These are phyloP conservation scores for Diaphora mendica DNA, from an alignment of 2,888 invertebrate species.

Conservation along the genomic window DNA sequence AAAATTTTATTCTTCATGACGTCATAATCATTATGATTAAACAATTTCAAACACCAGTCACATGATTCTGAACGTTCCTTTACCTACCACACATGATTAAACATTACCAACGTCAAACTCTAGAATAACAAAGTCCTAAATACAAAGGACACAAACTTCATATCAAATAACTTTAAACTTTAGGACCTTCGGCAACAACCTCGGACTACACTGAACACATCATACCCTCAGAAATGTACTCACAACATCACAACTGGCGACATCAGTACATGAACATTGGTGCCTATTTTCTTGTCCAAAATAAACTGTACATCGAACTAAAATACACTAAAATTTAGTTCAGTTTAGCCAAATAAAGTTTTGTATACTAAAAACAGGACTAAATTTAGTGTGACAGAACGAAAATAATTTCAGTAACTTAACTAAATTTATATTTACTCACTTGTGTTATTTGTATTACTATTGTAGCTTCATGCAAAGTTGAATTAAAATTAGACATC, in stretches of 20 bases:
- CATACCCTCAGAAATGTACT: slow-evolving; percentile 10
- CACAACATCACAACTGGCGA: background rate
- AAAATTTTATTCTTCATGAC: slow-evolving; percentile 1
- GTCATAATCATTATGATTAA: background rate
- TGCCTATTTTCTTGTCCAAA: background rate
- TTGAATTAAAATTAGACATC: background rate
- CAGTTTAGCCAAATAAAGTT: background rate
- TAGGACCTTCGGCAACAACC: slow-evolving; percentile 13
- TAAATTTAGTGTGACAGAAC: background rate
- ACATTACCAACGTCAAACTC: slow-evolving; percentile 1
- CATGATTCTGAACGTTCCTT: background rate
- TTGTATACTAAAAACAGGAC: background rate
- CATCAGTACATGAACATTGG: background rate
- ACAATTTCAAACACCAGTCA: slow-evolving; percentile 17
- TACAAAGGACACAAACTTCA: slow-evolving; percentile 15
- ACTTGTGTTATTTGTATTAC: too few relatives aligned
- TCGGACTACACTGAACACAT: slow-evolving; percentile 22
- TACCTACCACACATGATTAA: slow-evolving; percentile 2
- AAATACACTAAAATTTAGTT: background rate
- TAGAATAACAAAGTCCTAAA: slow-evolving; percentile 10
- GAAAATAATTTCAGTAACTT: background rate
- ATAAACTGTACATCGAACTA: background rate
- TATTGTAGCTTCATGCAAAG: background rate
- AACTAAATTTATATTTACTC: background rate
- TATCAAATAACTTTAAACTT: slow-evolving; percentile 3